A percentile compares a stretch with the other conserved stretches of the same genome.
Evolutionary conservation across 2,113 vertebrate genomes (phyloP).

Genomic region (Aegotheles bennettii): DNA sequence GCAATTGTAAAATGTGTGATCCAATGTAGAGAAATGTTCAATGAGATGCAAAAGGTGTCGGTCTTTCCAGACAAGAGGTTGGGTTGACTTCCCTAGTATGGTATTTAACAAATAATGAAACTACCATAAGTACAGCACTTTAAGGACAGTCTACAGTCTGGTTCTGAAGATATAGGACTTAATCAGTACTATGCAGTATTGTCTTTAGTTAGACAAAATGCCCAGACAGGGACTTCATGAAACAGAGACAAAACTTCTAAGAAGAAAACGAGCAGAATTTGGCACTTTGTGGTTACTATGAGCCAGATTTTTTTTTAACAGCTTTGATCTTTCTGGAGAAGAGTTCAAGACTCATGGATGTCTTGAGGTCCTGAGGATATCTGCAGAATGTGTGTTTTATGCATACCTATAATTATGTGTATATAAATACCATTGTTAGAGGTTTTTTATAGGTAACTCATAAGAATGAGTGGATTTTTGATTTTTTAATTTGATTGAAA

Average conservation of each 20-base stretch:
- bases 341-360: neutral
- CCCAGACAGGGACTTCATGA: neutral
- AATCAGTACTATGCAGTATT: neutral
- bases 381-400: neutral
- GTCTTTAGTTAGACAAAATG: neutral
- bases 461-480: neutral
- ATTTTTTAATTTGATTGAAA: neutral
- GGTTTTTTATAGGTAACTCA: rapidly evolving
- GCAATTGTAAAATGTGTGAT: neutral
- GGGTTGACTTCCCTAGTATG: neutral
- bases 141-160: neutral
- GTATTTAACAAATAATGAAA: neutral
- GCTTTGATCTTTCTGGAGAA: neutral
- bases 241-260: neutral
- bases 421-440: neutral
- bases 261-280: neutral
- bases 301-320: neutral
- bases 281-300: neutral
- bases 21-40: neutral
- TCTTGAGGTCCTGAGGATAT: neutral
- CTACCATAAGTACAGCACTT: neutral
- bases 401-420: neutral
- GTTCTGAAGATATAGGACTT: neutral
- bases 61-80: neutral
- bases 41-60: neutral